Percentiles rank a stretch among this genome's conserved stretches.
Conservation (phyloP, 2,797 vertebrate genomes). For the Distichodus sexfasciatus region DNA sequence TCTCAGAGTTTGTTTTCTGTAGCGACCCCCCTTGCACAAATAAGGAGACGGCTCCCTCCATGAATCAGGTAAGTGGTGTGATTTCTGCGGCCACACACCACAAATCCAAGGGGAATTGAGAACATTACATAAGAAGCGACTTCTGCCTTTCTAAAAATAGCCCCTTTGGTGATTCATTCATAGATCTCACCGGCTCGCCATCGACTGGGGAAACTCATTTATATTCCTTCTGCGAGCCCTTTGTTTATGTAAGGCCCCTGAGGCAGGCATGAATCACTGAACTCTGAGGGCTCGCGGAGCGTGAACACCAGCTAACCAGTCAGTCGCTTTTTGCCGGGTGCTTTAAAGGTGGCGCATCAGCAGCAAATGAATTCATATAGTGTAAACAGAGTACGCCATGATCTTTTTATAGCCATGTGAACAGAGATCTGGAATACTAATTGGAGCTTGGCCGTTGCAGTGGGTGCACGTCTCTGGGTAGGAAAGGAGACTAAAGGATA, state of each 20-base stretch:
- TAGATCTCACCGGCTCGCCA: constrained; percentile 15
- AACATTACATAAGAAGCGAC: constrained; percentile 48
- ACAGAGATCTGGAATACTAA: constrained; percentile 10
- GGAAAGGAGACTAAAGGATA: too few species aligned
- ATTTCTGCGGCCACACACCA: not conserved
- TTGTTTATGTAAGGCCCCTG: constrained; percentile 53
- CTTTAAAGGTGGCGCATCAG: constrained; percentile 33
- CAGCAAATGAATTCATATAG: constrained; percentile 37
- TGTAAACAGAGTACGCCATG: constrained; percentile 18
- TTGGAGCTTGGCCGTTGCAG: constrained; percentile 11
- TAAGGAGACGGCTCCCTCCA: constrained; percentile 34
- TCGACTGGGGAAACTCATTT: constrained; percentile 46
- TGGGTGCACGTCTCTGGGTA: not conserved
- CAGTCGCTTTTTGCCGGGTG: constrained; percentile 9
- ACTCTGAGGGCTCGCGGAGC: constrained; percentile 11
- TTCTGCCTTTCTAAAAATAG: constrained; percentile 64
- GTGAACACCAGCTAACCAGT: constrained; percentile 24
- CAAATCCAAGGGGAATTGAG: constrained; percentile 29
- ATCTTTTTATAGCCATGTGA: constrained; percentile 40
- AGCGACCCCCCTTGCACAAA: not conserved
- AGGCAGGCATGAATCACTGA: constrained; percentile 52
- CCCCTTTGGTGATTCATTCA: constrained; percentile 52
- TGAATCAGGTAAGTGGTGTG: constrained; percentile 48
- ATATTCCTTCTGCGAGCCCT: constrained; percentile 49
- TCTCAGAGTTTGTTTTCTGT: too few species aligned